These are phyloP conservation scores for Lomographa bimaculata DNA, from an alignment of 2,888 invertebrate genomes.

Conservation along the genomic window DNA sequence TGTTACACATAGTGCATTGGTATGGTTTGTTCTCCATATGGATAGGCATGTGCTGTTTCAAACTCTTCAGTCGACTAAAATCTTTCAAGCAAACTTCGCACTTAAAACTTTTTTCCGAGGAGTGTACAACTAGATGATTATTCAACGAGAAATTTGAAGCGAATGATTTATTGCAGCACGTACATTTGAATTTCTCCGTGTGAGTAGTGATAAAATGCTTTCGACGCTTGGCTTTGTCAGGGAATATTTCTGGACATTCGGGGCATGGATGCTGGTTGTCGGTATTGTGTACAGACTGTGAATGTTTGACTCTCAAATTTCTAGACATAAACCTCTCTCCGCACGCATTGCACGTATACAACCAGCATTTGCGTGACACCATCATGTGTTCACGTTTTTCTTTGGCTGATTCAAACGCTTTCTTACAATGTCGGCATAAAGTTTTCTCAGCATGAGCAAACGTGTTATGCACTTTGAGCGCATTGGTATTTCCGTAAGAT, in stretches of 20 bases:
- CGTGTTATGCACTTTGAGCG: constrained; percentile 37
- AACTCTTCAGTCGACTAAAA: constrained; percentile 8
- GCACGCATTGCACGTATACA: constrained; percentile 40
- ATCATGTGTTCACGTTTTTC: constrained; percentile 37
- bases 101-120: constrained; percentile 11
- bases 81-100: constrained; percentile 12
- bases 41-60: constrained; percentile 14
- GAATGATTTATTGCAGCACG: constrained; percentile 18
- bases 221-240: constrained; percentile 27
- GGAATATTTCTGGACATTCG: constrained; percentile 41
- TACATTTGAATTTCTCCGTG: constrained; percentile 17
- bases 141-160: constrained; percentile 3
- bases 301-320: constrained; percentile 35
- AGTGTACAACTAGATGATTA: constrained; percentile 9
- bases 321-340: constrained; percentile 39
- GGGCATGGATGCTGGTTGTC: constrained; percentile 36
- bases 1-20: constrained; percentile 9
- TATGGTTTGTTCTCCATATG: constrained; percentile 13
- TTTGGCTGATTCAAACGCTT: constrained; percentile 33
- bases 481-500: constrained; percentile 22
- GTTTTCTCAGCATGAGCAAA: constrained; percentile 27
- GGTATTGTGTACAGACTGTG: constrained; percentile 35
- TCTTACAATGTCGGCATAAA: constrained; percentile 42
- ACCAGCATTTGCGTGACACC: constrained; percentile 38
- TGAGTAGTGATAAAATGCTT: constrained; percentile 35